Percentiles rank a stretch among this genome's conserved stretches.
Conservation (phyloP, 2,113 vertebrate species). For the Erythrolamprus reginae region DNA sequence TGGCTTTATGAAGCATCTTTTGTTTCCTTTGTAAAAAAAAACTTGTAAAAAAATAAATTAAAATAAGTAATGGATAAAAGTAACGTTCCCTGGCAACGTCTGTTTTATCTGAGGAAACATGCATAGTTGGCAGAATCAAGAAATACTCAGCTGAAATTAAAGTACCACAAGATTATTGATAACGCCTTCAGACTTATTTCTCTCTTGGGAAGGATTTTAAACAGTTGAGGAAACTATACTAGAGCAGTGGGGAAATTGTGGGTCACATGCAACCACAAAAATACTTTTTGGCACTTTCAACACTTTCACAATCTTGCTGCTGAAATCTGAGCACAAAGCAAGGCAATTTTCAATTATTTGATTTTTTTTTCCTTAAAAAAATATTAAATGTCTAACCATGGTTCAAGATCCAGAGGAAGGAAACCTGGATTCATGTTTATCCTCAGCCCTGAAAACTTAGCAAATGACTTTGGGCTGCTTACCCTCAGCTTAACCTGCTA, state of each 20-base stretch:
- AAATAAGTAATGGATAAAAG: not conserved
- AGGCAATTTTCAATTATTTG: not conserved
- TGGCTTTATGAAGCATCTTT: not conserved
- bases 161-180: not conserved
- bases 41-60: not conserved
- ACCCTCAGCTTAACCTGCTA: not conserved
- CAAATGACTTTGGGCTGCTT: not conserved
- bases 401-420: not conserved
- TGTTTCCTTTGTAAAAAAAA: not conserved
- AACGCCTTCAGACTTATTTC: not conserved
- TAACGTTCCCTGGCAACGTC: not conserved
- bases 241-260: not conserved
- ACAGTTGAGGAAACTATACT: not conserved
- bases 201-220: not conserved
- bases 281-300: not conserved
- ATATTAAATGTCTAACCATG: not conserved
- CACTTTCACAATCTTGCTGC: not conserved
- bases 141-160: not conserved
- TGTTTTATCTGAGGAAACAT: not conserved
- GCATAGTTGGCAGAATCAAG: not conserved
- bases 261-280: not conserved
- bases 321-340: not conserved
- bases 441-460: not conserved
- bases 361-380: not conserved
- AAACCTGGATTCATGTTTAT: not conserved